Base-by-base conservation (phyloP, 2,113 vertebrate species). In the Sterna hirundo region DNA sequence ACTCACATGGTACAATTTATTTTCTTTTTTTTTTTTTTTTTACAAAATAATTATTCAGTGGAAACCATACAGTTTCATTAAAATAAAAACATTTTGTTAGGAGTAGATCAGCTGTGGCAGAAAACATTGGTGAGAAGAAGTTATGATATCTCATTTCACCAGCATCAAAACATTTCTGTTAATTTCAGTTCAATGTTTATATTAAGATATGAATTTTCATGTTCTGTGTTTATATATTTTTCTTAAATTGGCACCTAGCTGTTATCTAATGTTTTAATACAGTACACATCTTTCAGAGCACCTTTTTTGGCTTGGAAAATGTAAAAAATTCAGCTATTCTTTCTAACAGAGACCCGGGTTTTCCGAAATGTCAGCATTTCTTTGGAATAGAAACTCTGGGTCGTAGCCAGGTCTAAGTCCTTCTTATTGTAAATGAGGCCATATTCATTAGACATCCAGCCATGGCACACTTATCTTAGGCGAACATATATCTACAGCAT, bases 301-400 rank as follows among this genome's bases (percentile, higher is more conserved):
- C 81, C 58, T 86, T 88, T 92, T 93, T 77, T 88, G 70, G 88
- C 65, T 94, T 62, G 83, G 57, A 71, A 93, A 89, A 76, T 38
- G 46, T 30, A 65, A 93, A 94, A 93, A 91, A 44, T 89, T 77
- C 61, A 85, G 51, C 84, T 86, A 80, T 70, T 96, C 75, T 19
- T 95, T 90, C 62, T 83, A 78, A 93, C 51, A 74, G 49, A 75
- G 62, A 51, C 66, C 5, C 20, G 40, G 54, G 51, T 87, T 95
- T 96, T 95, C 54, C 10, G 1, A 96, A 93, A 96, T 95, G 83
- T 96, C 96, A 96, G 95, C 94, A 93, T 78, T 96, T 96, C 80
- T 83, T 93, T 87, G 70, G 86, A 97, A 88, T 10, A 96, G 62
- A 94, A 91, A 77, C 36, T 42, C 91, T 97, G 93, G 89, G 62